A percentile compares a stretch with the other conserved stretches of the same genome.
Evolutionary conservation across 1,140 invertebrate species (phyloP).

Genomic region (Lepidurus packardi): DNA sequence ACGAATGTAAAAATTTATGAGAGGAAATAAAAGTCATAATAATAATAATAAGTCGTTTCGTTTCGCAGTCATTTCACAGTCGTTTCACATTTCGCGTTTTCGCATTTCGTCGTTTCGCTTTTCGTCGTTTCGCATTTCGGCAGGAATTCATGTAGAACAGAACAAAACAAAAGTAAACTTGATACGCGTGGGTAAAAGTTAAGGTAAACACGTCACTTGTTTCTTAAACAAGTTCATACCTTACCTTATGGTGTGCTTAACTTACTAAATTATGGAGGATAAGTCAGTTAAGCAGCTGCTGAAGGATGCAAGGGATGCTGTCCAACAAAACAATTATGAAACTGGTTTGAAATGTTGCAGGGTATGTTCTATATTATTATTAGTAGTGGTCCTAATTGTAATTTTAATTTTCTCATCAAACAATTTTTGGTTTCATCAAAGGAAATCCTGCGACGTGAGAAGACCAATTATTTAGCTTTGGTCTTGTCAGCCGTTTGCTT

Average conservation of each 20-base stretch:
- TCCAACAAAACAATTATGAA: slow-evolving; percentile 62
- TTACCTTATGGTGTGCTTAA: background rate
- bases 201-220: background rate
- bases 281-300: slow-evolving; percentile 42
- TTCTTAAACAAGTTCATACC: background rate
- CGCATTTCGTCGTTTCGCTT: too few species aligned
- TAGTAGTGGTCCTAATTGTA: background rate
- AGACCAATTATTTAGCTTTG: slow-evolving; percentile 70
- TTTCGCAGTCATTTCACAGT: too few species aligned
- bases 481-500: slow-evolving; percentile 71
- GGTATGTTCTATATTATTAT: slow-evolving; percentile 43
- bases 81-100: too few species aligned
- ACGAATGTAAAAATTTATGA: too few species aligned
- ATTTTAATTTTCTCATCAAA: background rate
- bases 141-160: too few species aligned
- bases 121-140: too few species aligned
- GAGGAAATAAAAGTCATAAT: too few species aligned
- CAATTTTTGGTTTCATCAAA: slow-evolving; percentile 37
- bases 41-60: too few species aligned
- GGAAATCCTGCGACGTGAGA: slow-evolving; percentile 62
- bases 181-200: background rate
- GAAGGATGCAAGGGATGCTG: slow-evolving; percentile 65
- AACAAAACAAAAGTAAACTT: background rate
- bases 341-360: slow-evolving; percentile 66
- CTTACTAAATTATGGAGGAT: slow-evolving; percentile 14